Evolutionary conservation across 2,113 vertebrate genomes (phyloP).

Genomic region (Erythrolamprus reginae): DNA sequence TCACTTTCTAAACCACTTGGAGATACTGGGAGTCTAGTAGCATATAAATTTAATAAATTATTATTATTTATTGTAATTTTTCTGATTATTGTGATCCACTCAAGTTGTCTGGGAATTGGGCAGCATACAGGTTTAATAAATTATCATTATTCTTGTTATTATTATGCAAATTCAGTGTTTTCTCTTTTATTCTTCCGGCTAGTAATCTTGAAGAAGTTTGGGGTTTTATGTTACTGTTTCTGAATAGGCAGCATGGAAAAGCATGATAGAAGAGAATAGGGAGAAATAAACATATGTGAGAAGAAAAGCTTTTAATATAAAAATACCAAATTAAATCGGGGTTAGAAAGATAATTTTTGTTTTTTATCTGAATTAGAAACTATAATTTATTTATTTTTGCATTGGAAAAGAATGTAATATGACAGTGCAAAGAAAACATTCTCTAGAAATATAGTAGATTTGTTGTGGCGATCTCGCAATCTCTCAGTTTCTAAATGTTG

Average conservation of each 20-base stretch:
- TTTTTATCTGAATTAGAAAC: neutral
- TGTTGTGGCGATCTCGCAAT: too few relatives aligned
- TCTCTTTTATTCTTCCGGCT: neutral
- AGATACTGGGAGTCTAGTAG: neutral
- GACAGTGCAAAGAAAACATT: neutral
- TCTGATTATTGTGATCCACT: neutral
- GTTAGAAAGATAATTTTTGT: neutral
- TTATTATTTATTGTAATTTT: neutral
- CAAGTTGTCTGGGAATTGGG: neutral
- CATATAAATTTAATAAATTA: neutral
- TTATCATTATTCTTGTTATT: neutral
- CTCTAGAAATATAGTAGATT: neutral
- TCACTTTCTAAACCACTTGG: neutral
- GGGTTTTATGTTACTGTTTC: neutral
- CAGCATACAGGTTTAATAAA: neutral
- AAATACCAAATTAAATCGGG: neutral
- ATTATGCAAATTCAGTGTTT: neutral
- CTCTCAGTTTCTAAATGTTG: conserved; percentile 4
- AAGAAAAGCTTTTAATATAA: neutral
- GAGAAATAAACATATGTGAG: neutral
- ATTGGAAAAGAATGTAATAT: neutral
- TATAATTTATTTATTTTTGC: neutral
- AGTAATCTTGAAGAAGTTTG: neutral
- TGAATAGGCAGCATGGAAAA: neutral
- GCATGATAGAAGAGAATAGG: neutral